Evolutionary conservation across 2,113 vertebrate genomes (phyloP), one percentile per base, ranked within the genome.

Genomic region (Pluvianellus socialis): DNA sequence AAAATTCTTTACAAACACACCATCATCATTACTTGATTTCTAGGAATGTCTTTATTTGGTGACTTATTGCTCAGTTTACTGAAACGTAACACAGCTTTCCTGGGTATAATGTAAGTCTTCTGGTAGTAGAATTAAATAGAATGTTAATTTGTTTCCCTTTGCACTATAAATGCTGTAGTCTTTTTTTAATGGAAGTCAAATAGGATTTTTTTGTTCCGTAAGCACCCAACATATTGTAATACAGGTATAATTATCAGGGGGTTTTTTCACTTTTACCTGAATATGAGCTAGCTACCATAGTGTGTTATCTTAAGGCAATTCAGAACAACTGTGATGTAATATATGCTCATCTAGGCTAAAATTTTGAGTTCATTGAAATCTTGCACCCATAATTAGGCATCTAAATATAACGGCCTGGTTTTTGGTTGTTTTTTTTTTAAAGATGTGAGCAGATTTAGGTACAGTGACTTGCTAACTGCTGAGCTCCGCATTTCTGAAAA

Each of bases 401-500:
- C 93, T 95, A 96, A 96, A 96, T 96, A 88, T 92, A 96, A 82
- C 12, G 47, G 79, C 95, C 94, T 96, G 90, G 19, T 94, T 96
- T 86, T 44, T 44, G 14, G 14, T 44, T 44, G 14, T 44, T 33
- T 40, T 44, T 38, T 44, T n/a, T 40, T 44, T 38, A 8, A 66
- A 87, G 76, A 77, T 45, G 53, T 30, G 61, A 94, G 86, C 13
- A 6, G n/a, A 26, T 79, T 49, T 66, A 55, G 59, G 80, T 83
- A 14, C 73, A 73, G 87, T 3, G 10, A 35, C 73, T 94, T 52
- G 67, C 71, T 42, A 6, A 56, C 76, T 94, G 93, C 96, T 89
- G 47, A 84, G 77, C 61, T 95, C 75, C 96, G 95, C 86, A 58
- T 62, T 96, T 96, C 88, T 70, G 66, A 73, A 96, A 97, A 92